Conservation (phyloP, 1,140 invertebrate species). For the Hycleus cichorii region DNA sequence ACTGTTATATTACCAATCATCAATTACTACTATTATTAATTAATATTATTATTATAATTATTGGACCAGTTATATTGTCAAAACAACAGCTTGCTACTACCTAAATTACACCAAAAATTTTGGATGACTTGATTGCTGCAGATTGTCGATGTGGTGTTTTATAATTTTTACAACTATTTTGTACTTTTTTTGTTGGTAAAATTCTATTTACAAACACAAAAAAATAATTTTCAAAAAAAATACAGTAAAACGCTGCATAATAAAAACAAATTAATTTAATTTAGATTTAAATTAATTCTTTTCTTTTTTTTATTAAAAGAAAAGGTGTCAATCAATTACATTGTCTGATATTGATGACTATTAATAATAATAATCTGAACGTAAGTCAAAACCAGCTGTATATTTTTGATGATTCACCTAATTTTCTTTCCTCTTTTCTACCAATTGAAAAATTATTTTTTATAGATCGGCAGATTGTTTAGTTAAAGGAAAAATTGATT, state of each 20-base stretch:
- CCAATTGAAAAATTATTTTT: no score
- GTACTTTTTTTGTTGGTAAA: slow-evolving; percentile 30
- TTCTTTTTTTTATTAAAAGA: no score
- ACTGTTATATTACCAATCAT: slow-evolving; percentile 33
- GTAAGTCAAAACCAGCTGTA: no score
- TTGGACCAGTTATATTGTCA: slow-evolving; percentile 35
- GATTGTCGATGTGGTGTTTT: slow-evolving; percentile 28
- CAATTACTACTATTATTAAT: slow-evolving; percentile 45
- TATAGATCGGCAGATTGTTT: no score
- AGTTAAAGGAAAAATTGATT: background rate
- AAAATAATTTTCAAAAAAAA: slow-evolving; percentile 30
- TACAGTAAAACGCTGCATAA: slow-evolving; percentile 30
- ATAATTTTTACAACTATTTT: slow-evolving; percentile 18
- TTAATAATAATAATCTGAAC: no score
- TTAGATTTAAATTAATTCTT: no score
- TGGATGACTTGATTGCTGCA: slow-evolving; percentile 12
- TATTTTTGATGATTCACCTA: no score
- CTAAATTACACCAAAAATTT: slow-evolving; percentile 25
- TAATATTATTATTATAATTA: slow-evolving; percentile 31
- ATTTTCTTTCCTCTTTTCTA: no score
- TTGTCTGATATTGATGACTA: no score
- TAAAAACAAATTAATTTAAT: no score
- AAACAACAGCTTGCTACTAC: background rate
- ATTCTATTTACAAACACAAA: slow-evolving; percentile 19
- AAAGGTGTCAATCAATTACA: no score